Evolutionary conservation across 2,888 invertebrate genomes (phyloP), one percentile per base, ranked within the genome.

Genomic region (Ennomos erosarius): DNA sequence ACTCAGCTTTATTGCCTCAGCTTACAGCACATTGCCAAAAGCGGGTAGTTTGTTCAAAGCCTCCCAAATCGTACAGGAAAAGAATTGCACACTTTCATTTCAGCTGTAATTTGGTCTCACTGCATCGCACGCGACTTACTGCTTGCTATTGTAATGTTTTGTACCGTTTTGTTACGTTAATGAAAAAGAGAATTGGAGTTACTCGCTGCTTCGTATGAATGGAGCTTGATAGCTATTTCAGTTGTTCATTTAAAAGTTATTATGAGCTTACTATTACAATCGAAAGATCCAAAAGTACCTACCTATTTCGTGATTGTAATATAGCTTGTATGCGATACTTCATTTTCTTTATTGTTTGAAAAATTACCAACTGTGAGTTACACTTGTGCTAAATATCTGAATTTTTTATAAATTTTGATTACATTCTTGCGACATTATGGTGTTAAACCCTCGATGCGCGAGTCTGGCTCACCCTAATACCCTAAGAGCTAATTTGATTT

Each of bases 71-170:
- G 70, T 73, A 75, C 74, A 77, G 74, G 74, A 76, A 76, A 78
- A 77, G 70, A 75, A 75, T 78, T 78, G 77, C 74, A 71, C 69
- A 78, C 76, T 76, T 76, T 74, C 70, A 65, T 75, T 72, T 65
- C 67, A 67, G 62, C 68, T 64, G 67, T 67, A 72, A 70, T 72
- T 64, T 70, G 70, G 68, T 60, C 68, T 65, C 66, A 64, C 60
- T 62, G 60, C 65, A 64, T 55, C 66, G 63, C 63, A 69, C 62
- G 73, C 71, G 73, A 68, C 69, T 70, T 65, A 65, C 66, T 61
- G 66, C 69, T 70, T 65, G 66, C 66, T 61, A 67, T 64, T 64
- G 66, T 68, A 69, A 71, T 69, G 61, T 64, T 59, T 67, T 59
- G 59, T 65, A 54, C 53, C 66, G 68, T 68, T 69, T 71, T 74